Evolutionary conservation across 2,888 invertebrate genomes (phyloP).

Genomic region (Rhamnusium bicolor): DNA sequence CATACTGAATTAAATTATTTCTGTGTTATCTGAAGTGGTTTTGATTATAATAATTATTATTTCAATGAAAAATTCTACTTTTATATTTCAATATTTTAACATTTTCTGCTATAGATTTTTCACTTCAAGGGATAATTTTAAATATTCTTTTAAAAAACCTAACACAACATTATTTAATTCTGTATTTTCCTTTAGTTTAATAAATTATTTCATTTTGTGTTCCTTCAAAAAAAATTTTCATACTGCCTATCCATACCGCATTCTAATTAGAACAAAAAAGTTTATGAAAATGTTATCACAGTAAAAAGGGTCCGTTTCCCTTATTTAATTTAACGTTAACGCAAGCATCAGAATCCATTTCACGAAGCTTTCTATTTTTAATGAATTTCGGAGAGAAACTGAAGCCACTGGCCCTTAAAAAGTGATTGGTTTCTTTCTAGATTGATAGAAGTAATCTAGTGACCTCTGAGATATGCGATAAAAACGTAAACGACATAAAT

Average conservation of each 20-base stretch:
- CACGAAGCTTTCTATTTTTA: neutral
- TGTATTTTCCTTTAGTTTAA: too few species aligned
- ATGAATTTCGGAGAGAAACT: neutral
- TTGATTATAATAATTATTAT: too few species aligned
- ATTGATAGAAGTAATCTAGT: slow-evolving; percentile 18
- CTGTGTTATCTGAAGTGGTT: too few species aligned
- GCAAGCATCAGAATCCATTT: neutral
- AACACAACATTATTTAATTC: too few species aligned
- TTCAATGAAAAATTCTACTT: too few species aligned
- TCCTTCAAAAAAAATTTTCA: too few species aligned
- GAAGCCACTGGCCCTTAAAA: slow-evolving; percentile 1
- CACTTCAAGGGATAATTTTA: too few species aligned
- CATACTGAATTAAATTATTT: too few species aligned
- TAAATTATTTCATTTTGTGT: too few species aligned
- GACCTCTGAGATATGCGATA: neutral
- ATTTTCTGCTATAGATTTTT: too few species aligned
- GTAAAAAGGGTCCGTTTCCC: neutral
- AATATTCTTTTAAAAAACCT: too few species aligned
- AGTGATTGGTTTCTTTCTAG: slow-evolving; percentile 16
- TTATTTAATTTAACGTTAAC: neutral
- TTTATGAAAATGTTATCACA: neutral
- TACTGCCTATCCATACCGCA: neutral
- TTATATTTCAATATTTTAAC: too few species aligned
- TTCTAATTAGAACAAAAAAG: neutral
- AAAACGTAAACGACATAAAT: slow-evolving; percentile 7